These are phyloP conservation scores for Sepiola atlantica DNA, from an alignment of 2,888 invertebrate genomes.

Conservation along the genomic window DNA sequence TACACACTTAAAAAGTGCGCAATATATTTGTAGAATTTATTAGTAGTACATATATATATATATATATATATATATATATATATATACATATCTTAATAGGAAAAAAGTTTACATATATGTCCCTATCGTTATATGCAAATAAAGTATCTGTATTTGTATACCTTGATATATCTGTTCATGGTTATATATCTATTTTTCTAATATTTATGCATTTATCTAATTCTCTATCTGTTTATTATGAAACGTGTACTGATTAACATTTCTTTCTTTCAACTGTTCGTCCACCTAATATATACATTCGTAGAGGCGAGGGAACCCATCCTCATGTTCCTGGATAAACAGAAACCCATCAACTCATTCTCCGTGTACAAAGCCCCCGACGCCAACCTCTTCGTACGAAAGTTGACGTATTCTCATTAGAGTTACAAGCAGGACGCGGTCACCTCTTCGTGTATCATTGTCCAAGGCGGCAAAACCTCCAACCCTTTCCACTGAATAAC, in stretches of 20 bases:
- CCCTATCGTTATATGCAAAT: too few relatives aligned
- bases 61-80: too few relatives aligned
- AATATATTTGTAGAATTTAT: too few relatives aligned
- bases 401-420: conserved; percentile 20
- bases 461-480: background rate
- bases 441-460: background rate
- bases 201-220: too few relatives aligned
- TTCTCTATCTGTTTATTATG: background rate
- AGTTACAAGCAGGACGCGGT: background rate
- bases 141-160: too few relatives aligned
- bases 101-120: too few relatives aligned
- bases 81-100: too few relatives aligned
- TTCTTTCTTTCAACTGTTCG: background rate
- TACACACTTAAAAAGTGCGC: too few relatives aligned
- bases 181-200: too few relatives aligned
- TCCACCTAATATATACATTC: background rate
- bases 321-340: background rate
- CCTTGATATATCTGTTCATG: too few relatives aligned
- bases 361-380: background rate
- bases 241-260: background rate
- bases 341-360: background rate
- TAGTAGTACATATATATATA: too few relatives aligned
- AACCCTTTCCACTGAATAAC: background rate
- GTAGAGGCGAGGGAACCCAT: background rate
- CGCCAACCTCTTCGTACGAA: background rate